Conservation (phyloP, 2,888 invertebrate species). For the Harpalus rufipes region DNA sequence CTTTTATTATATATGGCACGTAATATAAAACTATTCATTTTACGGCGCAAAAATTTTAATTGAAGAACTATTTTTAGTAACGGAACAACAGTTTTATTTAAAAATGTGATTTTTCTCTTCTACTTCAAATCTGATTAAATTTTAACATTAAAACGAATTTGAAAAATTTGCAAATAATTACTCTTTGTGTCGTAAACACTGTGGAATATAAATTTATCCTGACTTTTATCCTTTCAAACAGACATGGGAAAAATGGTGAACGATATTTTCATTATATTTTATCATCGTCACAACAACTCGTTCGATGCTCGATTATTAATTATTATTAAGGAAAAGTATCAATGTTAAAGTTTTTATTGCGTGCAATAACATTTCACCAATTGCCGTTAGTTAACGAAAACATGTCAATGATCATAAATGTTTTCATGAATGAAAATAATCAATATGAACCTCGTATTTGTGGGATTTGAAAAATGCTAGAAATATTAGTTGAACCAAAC, state of each 20-base stretch:
- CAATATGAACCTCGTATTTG: conserved; percentile 9
- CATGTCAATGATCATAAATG: too few species aligned
- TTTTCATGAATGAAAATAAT: neutral
- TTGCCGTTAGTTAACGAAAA: too few species aligned
- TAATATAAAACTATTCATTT: conserved; percentile 44
- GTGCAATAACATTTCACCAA: neutral
- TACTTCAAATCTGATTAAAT: conserved; percentile 12
- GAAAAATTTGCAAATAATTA: conserved; percentile 6
- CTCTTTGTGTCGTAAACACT: conserved; percentile 4
- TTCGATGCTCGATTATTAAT: too few species aligned
- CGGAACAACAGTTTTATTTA: conserved; percentile 41
- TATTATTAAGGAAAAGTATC: too few species aligned
- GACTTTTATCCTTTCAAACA: conserved; percentile 30
- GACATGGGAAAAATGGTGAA: neutral
- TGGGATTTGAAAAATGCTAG: conserved; percentile 21
- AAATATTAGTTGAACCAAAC: conserved; percentile 27
- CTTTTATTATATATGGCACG: conserved; percentile 37
- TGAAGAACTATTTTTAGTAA: conserved; percentile 27
- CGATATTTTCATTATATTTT: conserved; percentile 25
- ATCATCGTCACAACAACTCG: neutral
- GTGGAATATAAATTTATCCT: neutral
- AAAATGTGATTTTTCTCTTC: conserved; percentile 21
- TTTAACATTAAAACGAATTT: conserved; percentile 15
- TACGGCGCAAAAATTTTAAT: conserved; percentile 36
- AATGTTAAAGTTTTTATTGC: neutral